A percentile compares a stretch with the other conserved stretches of the same genome.
Evolutionary conservation across 2,113 vertebrate genomes (phyloP).

Genomic region (Vombatus ursinus): DNA sequence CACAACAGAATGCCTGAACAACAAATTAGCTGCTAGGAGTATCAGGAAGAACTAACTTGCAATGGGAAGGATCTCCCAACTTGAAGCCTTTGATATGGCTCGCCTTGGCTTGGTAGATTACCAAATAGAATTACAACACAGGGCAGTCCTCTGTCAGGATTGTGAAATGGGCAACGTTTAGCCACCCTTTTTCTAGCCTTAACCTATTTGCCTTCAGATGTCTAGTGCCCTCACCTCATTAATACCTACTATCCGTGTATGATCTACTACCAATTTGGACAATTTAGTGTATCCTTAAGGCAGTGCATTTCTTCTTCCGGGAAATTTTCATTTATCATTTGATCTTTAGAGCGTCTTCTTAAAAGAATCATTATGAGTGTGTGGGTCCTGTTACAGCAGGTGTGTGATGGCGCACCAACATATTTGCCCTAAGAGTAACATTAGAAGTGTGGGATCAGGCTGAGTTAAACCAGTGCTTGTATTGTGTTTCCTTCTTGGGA

Average conservation of each 20-base stretch:
- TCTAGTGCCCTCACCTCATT: background rate
- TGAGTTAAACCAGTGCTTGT: background rate
- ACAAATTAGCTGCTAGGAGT: background rate
- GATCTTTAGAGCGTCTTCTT: background rate
- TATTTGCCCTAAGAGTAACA: background rate
- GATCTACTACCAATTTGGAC: background rate
- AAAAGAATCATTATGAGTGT: background rate
- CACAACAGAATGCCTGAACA: background rate
- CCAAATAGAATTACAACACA: background rate
- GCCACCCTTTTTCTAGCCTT: background rate
- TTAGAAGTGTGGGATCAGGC: background rate
- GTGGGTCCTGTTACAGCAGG: background rate
- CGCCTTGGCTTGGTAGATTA: background rate
- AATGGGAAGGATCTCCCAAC: background rate
- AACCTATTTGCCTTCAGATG: no score
- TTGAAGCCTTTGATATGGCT: background rate
- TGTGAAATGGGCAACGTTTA: background rate
- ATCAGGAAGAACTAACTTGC: background rate
- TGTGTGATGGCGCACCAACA: background rate
- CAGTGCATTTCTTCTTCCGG: background rate
- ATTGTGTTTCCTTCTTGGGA: background rate
- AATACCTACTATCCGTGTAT: background rate
- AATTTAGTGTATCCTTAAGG: background rate
- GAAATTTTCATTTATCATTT: background rate
- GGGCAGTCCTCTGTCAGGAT: background rate